Evolutionary conservation across 1,140 invertebrate species (phyloP).

Genomic region (Hyphantria cunea): DNA sequence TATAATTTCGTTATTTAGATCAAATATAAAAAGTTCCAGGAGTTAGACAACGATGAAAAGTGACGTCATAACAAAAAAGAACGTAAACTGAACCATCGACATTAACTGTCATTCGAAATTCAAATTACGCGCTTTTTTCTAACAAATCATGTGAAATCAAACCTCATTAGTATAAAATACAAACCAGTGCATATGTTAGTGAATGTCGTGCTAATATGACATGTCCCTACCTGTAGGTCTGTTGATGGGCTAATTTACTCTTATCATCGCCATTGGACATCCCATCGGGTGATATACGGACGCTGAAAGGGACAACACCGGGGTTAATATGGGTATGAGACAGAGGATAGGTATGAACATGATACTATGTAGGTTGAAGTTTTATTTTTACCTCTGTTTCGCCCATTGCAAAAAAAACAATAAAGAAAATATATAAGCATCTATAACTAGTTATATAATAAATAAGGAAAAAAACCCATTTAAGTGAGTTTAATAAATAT

Average conservation of each 20-base stretch:
- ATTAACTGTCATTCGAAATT: too few relatives aligned
- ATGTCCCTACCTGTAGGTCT: conserved; percentile 92
- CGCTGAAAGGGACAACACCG: conserved; percentile 79
- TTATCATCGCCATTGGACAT: conserved; percentile 84
- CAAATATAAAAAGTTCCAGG: neutral
- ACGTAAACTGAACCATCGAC: neutral
- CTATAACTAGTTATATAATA: conserved; percentile 13
- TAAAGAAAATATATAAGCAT: conserved; percentile 50
- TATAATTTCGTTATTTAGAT: too few relatives aligned
- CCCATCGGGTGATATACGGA: conserved; percentile 79
- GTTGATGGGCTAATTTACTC: conserved; percentile 88
- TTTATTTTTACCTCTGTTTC: conserved; percentile 73
- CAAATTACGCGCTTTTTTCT: too few relatives aligned
- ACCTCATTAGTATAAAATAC: conserved; percentile 14
- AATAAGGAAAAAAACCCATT: neutral
- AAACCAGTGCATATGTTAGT: conserved; percentile 52
- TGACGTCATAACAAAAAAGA: conserved; percentile 1
- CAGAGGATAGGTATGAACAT: conserved; percentile 48
- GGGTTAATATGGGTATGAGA: conserved; percentile 63
- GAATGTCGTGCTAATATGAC: conserved; percentile 58
- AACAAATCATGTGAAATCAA: conserved; percentile 21
- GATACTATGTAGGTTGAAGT: conserved; percentile 41
- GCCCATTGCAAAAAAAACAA: conserved; percentile 64
- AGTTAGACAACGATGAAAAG: neutral
- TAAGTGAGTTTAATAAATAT: neutral